Evolutionary conservation across 2,888 invertebrate genomes (phyloP).

Genomic region (Strigamia maritima): DNA sequence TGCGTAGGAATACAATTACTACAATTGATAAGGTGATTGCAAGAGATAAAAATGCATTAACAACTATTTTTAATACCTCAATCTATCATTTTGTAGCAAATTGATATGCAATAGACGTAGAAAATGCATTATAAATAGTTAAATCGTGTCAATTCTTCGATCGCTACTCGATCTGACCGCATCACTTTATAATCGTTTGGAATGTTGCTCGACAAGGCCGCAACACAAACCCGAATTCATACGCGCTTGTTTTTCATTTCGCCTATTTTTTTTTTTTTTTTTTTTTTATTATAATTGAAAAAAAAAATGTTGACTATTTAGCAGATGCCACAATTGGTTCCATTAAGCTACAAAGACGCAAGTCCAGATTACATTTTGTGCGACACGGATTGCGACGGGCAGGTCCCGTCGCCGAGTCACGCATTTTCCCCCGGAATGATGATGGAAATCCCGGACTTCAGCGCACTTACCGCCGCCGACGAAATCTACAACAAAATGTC

Average conservation of each 20-base stretch:
- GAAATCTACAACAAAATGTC: constrained; percentile 19
- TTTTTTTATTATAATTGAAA: background rate
- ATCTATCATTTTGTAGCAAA: background rate
- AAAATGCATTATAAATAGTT: background rate
- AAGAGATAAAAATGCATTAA: background rate
- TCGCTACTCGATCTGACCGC: background rate
- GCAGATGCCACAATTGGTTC: constrained; percentile 81
- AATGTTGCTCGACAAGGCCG: background rate
- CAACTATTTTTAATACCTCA: background rate
- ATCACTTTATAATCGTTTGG: background rate
- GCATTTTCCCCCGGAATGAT: background rate
- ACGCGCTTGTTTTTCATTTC: background rate
- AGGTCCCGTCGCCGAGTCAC: constrained; percentile 28
- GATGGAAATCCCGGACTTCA: constrained; percentile 38
- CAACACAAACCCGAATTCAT: background rate
- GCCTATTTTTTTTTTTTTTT: background rate
- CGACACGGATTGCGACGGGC: background rate
- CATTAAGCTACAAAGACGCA: constrained; percentile 47
- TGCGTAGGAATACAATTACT: background rate
- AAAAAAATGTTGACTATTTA: constrained; percentile 46
- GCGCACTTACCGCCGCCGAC: constrained; percentile 13
- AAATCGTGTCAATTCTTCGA: background rate
- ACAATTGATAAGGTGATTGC: background rate
- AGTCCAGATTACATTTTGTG: background rate
- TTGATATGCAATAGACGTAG: background rate